Evolutionary conservation across 2,113 vertebrate species (phyloP), one percentile per base, ranked within the genome.

Genomic region (Columba livia): DNA sequence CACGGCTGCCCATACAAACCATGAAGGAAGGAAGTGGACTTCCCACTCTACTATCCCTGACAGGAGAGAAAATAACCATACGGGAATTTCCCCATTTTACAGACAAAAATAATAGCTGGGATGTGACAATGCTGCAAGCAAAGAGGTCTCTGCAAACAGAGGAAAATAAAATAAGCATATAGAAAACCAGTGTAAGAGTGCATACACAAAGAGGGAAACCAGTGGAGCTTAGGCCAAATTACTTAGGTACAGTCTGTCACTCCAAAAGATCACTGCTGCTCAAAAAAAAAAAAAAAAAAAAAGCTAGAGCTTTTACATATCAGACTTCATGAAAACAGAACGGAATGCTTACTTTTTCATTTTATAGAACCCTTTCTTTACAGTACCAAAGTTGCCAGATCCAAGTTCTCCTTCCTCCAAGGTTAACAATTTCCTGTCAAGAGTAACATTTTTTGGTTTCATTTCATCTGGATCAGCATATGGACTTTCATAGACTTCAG

Each of bases 391-490:
- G 97, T 99, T 99, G 12, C 99, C 99, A 40, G 99, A 99, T 25
- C 99, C 99, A 93, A 99, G 97, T 82, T 99, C 99, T n/a, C 97
- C 98, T 12, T 99, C 99, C 65, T 99, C 98, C 90, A 99, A 88
- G 24, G 96, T 96, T 67, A 99, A 98, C 62, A 99, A 97, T 11
- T 75, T 98, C 12, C 98, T 97, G 62, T 99, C 97, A 73, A 98
- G 97, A 71, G 98, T 98, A 40, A 99, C 98, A 36, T 98, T 99
- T 91, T 99, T 98, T 47, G 98, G 98, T 75, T 98, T 97, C 60
- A 99, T 98, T 97, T 99, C 99, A 83, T 99, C 99, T 1, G 99
- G 99, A 96, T 99, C 99, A 1, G 99, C 99, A 7, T 99, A 99
- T 12, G 99, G 99, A 94, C 99, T 99, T 95, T 99, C 99, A 16